Evolutionary conservation across 2,888 invertebrate species (phyloP), one percentile per base, ranked within the genome.

Genomic region (Priocnemis perturbator): DNA sequence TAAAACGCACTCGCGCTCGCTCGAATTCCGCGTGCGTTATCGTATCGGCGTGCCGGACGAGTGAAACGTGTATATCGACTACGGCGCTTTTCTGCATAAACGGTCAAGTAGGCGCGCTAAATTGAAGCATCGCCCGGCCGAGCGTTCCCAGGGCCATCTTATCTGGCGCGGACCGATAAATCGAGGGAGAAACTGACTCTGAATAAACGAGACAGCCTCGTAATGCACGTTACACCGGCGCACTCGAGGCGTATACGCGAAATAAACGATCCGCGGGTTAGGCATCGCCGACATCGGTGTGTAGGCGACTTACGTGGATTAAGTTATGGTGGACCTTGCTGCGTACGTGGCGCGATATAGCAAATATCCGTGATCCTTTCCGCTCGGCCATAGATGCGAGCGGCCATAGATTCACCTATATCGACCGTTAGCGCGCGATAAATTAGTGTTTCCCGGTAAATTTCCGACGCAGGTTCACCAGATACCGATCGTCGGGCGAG

Each of bases 261-360:
- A 79, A 80, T 81, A 80, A 81, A 81, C 81, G 81, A 78, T 66
- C 69, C 70, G 66, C 69, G 67, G 60, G 67, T 66, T 60, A 69
- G 74, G 67, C 66, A 75, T 74, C 62, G 66, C 68, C 67, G 60
- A 62, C 76, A 68, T 71, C 61, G 66, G 62, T 65, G 81, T 78
- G 79, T 79, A 79, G 79, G 80, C 78, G 81, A 81, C 70, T 68
- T 69, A 76, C 73, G 71, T 73, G 79, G 79, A 83, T 82, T 82
- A 82, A 83, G 81, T 81, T 83, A 82, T 81, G 81, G 76, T 71
- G 82, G 81, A 76, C 72, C 78, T 77, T 75, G 74, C 71, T 68
- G 74, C 71, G 79, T 69, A 67, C 69, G 67, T 76, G 76, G 77
- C 71, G 78, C 74, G 73, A 76, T 73, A 68, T 37, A 37, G 37